Percentiles rank a stretch among this genome's conserved stretches.
phyloP scores from a whole-genome alignment of 2,113 vertebrate genomes.

The Gambusia holbrooki region DNA sequence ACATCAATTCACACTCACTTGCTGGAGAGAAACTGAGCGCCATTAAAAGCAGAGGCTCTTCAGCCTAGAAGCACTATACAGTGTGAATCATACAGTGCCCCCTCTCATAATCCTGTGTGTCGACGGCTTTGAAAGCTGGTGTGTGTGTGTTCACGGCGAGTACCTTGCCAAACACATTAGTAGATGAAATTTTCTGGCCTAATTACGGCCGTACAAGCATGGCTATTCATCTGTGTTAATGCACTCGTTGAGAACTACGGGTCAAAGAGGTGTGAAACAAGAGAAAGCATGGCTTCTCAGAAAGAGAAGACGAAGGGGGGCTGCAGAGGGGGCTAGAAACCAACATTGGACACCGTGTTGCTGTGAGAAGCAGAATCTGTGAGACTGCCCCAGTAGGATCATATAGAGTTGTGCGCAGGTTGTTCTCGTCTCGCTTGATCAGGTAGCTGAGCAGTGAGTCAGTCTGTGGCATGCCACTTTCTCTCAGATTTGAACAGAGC shows the following conservation, averaged over 20 bases:
- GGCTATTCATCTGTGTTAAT: slow-evolving; percentile 64
- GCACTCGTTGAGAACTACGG: slow-evolving; percentile 48
- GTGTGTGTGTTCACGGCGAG: slow-evolving; percentile 28
- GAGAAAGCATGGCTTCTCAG: slow-evolving; percentile 43
- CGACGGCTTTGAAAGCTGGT: slow-evolving; percentile 32
- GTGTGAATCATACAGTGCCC: slow-evolving; percentile 41
- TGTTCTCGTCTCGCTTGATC: slow-evolving; percentile 80
- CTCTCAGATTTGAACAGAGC: slow-evolving; percentile 62
- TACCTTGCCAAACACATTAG: slow-evolving; percentile 66
- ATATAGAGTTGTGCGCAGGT: slow-evolving; percentile 82
- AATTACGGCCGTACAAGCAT: slow-evolving; percentile 49
- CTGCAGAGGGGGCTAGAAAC: neutral
- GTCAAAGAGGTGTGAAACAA: slow-evolving; percentile 54
- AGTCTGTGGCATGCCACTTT: slow-evolving; percentile 56
- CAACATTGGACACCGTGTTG: slow-evolving; percentile 18
- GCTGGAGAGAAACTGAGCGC: slow-evolving; percentile 26
- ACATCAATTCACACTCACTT: slow-evolving; percentile 31
- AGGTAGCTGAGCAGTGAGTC: slow-evolving; percentile 83
- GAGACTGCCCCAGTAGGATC: slow-evolving; percentile 81
- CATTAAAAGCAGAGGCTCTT: slow-evolving; percentile 51
- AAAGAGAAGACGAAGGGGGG: neutral
- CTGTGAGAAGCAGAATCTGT: slow-evolving; percentile 59
- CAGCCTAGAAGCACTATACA: slow-evolving; percentile 35
- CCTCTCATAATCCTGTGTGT: slow-evolving; percentile 48
- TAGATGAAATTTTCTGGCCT: slow-evolving; percentile 62